Base-by-base conservation (phyloP, 2,797 vertebrate genomes). In the Sphenodon punctatus region DNA sequence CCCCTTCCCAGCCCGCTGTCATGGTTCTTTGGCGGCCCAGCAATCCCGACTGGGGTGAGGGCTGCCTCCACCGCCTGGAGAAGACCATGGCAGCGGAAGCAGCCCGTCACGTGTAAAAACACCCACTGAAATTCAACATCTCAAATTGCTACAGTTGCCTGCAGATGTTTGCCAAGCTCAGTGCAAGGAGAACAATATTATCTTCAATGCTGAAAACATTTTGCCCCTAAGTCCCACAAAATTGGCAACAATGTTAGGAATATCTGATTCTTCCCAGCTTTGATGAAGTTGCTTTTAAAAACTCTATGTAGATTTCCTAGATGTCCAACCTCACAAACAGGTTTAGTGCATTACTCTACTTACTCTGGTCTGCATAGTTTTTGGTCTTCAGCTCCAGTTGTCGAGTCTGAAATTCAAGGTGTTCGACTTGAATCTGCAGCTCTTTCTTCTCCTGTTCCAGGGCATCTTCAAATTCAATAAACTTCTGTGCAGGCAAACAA, bases 401-500 rank as follows among this genome's bases (percentile, higher is more conserved):
- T 93, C 98, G 98, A 30, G 96, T 96, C 94, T 99, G 98, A 90
- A 99, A 97, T 95, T 99, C 98, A 76, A 98, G 96, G 86, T 96
- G 96, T 56, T 99, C 98, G 93, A 99, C 97, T 88, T 98, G 97
- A 23, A 95, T 87, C 94, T 99, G 99, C 64, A 99, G 96, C 16
- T 99, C 98, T 86, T 99, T 99, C 96, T 99, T 99, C 89, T 99
- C 99, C 14, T 98, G 98, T 64, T 99, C 99, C 96, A 99, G 83
- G 2, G 97, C 96, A 97, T 99, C 99, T 90, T 99, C 99, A 90
- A 99, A 99, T 88, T 99, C 99, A 66, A 99, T 99, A 91, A 99
- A 99, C 92, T 99, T 99, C 98, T 99, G 82, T 38, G 92, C 1
- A 61, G 12, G 4, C 4, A 67, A 45, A 75, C 39, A 84, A 75